Base-by-base conservation (phyloP, 2,888 invertebrate genomes). In the Drepanosiphum platanoidis region DNA sequence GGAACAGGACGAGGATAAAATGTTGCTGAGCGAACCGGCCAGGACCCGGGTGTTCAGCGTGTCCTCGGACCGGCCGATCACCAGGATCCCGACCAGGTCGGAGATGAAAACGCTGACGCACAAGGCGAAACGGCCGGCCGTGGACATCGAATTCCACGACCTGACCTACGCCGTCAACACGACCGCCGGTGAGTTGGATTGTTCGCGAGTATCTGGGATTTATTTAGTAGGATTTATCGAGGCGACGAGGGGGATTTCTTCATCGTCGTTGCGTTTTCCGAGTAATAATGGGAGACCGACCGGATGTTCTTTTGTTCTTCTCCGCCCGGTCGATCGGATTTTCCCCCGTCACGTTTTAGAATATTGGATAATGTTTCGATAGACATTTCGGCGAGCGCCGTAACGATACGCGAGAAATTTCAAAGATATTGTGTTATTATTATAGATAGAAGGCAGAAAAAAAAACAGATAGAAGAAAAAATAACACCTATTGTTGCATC, bases 111-210 rank as follows among this genome's bases (percentile, higher is more conserved):
- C 92, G 9, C 88, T 92, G 30, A 91, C 92, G 87, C 91, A 91
- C 32, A 91, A 92, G 90, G 92, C 92, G 0, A 92, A 92, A 88
- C 89, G 92, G 87, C 92, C 92, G 7, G 92, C 92, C 0, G 91
- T 93, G 5, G 91, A 93, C 88, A 91, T 93, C 70, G 89, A 92
- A 71, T 93, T 93, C 88, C 92, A 92, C 88, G 92, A 93, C 89
- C 88, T 93, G 86, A 90, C 89, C 30, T 93, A 91, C 87, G 91
- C 91, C 0, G 92, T 87, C 39, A 87, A 87, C 86, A 86, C 87
- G 13, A 79, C 86, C 15, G 78, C 87, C 13, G 87, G 87, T 87
- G 46, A 68, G 86, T 70, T n/a, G n/a, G n/a, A n/a, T n/a, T n/a
- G n/a, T n/a, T n/a, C n/a, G n/a, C n/a, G n/a, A n/a, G n/a, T n/a